Percentiles rank a stretch among this genome's conserved stretches.
Conservation (phyloP, 2,797 vertebrate genomes). For the Gymnocypris eckloni region DNA sequence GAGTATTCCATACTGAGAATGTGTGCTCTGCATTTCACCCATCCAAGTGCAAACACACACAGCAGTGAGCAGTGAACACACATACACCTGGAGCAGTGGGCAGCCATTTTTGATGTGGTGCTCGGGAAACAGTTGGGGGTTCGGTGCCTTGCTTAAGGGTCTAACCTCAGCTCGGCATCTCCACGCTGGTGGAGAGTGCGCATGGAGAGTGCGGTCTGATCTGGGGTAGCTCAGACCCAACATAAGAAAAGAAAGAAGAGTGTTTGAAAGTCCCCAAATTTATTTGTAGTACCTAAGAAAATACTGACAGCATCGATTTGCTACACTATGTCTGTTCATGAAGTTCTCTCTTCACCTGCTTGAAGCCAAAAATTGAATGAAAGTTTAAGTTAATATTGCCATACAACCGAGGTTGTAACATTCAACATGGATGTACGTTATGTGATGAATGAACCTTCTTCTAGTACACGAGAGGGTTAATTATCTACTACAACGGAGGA, state of each 20-base stretch:
- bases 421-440: neutral
- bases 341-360: neutral
- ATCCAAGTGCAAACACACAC: too few species aligned
- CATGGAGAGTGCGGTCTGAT: neutral
- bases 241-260: neutral
- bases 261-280: neutral
- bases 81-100: too few species aligned
- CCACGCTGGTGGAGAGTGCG: neutral
- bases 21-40: too few species aligned
- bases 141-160: too few species aligned
- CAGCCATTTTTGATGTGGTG: too few species aligned
- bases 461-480: slow-evolving; percentile 45
- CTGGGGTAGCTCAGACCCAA: neutral
- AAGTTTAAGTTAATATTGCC: neutral
- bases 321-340: neutral
- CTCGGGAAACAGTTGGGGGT: too few species aligned
- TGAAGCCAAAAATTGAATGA: too few species aligned
- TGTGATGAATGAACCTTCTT: slow-evolving; percentile 16
- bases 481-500: slow-evolving; percentile 48
- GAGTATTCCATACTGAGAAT: too few species aligned
- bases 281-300: neutral
- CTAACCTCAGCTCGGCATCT: too few species aligned
- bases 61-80: too few species aligned
- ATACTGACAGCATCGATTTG: neutral
- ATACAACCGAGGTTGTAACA: neutral